Conservation (phyloP, 2,888 invertebrate species). For the Drosophila flavopinicola region DNA sequence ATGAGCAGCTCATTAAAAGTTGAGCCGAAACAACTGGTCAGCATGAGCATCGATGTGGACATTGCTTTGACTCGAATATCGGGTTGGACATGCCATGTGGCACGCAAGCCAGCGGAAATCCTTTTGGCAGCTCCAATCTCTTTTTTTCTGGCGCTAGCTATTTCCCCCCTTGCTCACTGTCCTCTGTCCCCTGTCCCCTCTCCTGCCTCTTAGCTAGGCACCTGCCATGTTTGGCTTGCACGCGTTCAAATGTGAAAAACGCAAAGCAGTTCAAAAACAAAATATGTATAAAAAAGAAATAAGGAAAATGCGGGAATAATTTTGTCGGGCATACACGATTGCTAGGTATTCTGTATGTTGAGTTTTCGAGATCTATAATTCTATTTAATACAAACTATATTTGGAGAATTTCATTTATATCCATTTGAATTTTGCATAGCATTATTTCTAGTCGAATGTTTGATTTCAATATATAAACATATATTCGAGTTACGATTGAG, state of each 20-base stretch:
- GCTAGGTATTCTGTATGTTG: neutral
- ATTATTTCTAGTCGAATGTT: no score
- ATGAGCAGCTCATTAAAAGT: slow-evolving; percentile 39
- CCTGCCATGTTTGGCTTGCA: slow-evolving; percentile 63
- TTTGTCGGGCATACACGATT: neutral
- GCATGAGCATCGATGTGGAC: slow-evolving; percentile 11
- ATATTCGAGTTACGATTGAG: no score
- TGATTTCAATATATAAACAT: no score
- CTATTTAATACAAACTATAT: no score
- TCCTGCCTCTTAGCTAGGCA: slow-evolving; percentile 6
- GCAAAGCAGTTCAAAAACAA: slow-evolving; percentile 37
- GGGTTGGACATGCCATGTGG: slow-evolving; percentile 49
- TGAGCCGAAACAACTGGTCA: slow-evolving; percentile 49
- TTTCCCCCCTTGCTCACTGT: no score
- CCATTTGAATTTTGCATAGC: no score
- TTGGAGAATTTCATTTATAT: no score
- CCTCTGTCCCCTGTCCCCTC: no score
- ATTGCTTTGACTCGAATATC: slow-evolving; percentile 19
- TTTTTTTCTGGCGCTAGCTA: slow-evolving; percentile 11
- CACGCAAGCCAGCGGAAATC: slow-evolving; percentile 61
- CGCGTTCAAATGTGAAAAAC: slow-evolving; percentile 44
- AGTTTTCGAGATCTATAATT: no score
- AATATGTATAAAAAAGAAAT: neutral
- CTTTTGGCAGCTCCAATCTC: slow-evolving; percentile 55
- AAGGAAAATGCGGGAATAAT: neutral